These are phyloP conservation scores for Mythimna vitellina DNA, from an alignment of 2,888 invertebrate genomes.

Conservation along the genomic window DNA sequence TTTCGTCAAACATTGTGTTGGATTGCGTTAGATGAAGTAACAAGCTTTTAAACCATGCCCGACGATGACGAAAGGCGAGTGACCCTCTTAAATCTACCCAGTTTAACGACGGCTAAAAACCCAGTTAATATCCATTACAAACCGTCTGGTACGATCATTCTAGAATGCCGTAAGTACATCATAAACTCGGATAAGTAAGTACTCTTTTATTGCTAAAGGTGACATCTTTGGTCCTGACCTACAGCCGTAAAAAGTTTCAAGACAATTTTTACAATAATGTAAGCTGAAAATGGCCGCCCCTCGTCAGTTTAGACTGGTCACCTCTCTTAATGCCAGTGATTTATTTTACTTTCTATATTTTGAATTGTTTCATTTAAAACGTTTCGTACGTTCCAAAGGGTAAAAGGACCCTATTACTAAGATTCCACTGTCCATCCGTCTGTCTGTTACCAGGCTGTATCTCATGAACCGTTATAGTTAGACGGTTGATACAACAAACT, in stretches of 20 bases:
- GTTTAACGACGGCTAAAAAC: neutral
- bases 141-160: slow-evolving; percentile 12
- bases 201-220: slow-evolving; percentile 14
- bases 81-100: slow-evolving; percentile 1
- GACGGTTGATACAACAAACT: too few relatives aligned
- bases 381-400: too few relatives aligned
- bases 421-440: too few relatives aligned
- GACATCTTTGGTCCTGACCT: slow-evolving; percentile 2
- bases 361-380: too few relatives aligned
- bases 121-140: slow-evolving; percentile 14
- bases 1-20: too few relatives aligned
- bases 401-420: too few relatives aligned
- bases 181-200: slow-evolving; percentile 15
- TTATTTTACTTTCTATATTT: too few relatives aligned
- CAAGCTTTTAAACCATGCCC: too few relatives aligned
- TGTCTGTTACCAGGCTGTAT: too few relatives aligned
- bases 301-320: neutral
- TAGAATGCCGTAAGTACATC: slow-evolving; percentile 18
- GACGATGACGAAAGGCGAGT: too few relatives aligned
- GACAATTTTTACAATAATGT: slow-evolving; percentile 12
- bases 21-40: too few relatives aligned
- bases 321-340: slow-evolving; percentile 5
- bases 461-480: too few relatives aligned
- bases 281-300: neutral
- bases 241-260: slow-evolving; percentile 14